A percentile compares a stretch with the other conserved stretches of the same genome.
Conservation (phyloP, 53 echinoderm and acorn worm species). For the Astropecten irregularis region DNA sequence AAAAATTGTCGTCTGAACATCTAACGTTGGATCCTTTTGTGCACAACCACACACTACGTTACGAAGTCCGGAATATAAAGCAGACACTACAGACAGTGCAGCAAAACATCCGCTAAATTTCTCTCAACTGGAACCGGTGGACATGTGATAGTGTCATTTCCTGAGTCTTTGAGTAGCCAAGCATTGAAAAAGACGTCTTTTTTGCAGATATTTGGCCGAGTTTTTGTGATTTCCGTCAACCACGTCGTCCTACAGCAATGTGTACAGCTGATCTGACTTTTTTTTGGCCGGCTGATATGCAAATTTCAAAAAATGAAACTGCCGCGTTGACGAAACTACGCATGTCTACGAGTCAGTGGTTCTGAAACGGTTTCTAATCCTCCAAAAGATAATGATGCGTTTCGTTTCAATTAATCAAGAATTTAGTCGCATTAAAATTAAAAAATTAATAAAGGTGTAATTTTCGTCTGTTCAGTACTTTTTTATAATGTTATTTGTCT, state of each 20-base stretch:
- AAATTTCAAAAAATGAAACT: slow-evolving; percentile 3
- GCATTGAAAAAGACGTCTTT: neutral
- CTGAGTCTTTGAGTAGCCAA: neutral
- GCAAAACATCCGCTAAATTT: neutral
- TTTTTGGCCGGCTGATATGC: neutral
- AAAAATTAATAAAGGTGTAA: neutral
- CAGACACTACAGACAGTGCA: too few species aligned
- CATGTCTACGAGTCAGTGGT: neutral
- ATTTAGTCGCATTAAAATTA: too few species aligned
- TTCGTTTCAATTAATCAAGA: neutral
- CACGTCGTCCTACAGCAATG: too few species aligned
- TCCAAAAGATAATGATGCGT: neutral
- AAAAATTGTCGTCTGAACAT: too few species aligned
- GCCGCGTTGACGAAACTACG: slow-evolving; percentile 13
- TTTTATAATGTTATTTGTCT: too few species aligned
- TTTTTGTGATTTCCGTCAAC: neutral
- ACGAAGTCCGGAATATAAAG: too few species aligned
- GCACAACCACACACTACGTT: too few species aligned
- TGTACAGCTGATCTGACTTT: too few species aligned
- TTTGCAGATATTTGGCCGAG: neutral
- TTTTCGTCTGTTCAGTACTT: neutral
- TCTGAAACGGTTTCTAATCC: slow-evolving; percentile 23
- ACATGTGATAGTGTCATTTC: neutral
- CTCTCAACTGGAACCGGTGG: neutral
- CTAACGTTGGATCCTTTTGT: too few species aligned